Base-by-base conservation (phyloP, 35 echinoderm and acorn worm genomes). In the Ophioderma brevispina region DNA sequence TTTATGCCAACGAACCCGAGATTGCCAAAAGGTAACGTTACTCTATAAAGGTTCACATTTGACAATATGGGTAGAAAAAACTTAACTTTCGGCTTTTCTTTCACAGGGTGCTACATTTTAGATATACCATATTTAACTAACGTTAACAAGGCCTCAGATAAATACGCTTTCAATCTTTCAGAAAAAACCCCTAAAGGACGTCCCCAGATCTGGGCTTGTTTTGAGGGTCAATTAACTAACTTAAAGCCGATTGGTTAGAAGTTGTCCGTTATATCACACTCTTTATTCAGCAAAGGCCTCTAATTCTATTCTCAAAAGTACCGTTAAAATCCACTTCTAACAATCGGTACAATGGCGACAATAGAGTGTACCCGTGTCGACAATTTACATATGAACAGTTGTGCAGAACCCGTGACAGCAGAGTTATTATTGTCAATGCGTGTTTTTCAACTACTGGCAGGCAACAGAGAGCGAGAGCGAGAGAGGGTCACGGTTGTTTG, bases 291-390 rank as follows among this genome's bases (percentile, higher is more conserved):
- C 17, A 8, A 46, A 4, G 59, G 59, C 23, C 59, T 15, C 15
- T 70, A 70, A 70, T 6, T 70, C 5, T 70, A 70, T 70, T 70
- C 10, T 70, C 28, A 70, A 70, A 2, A 70, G 59, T 25, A 18
- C 59, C 59, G 59, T 70, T 70, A 70, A 70, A 70, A 70, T 70
- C 59, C 23, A 70, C 59, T 70, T 70, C n/a, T 70, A 25, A 25
- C 23, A 70, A 70, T 30, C 28, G 15, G 17, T 25, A 70, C 59
- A 70, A 70, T 70, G 28, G 59, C 4, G n/a, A 70, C 28, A 70
- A 70, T 15, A 25, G n/a, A 6, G 6, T 25, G 23, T 70, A 70
- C 59, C 59, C 59, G 59, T 70, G 59, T 70, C 59, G 15, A 6
- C n/a, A n/a, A 70, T 70, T 70, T 13, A 25, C 59, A 70, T 70